Conservation (phyloP, 2,797 vertebrate species). For the Phataginus tricuspis region DNA sequence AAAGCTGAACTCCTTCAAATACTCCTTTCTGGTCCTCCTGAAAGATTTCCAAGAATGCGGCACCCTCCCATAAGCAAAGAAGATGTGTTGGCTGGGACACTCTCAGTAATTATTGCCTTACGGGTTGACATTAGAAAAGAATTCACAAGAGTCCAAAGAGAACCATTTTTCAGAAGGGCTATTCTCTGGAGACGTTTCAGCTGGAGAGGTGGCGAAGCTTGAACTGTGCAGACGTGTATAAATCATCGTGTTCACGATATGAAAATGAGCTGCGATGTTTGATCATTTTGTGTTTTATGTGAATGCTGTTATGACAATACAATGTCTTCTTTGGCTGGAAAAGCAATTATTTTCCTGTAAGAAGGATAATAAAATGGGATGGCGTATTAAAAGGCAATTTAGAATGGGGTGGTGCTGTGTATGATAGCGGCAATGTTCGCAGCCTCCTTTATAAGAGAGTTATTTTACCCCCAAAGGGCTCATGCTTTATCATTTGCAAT, state of each 20-base stretch:
- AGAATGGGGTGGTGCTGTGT: background rate
- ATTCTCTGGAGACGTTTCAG: background rate
- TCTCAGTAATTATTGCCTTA: constrained; percentile 5
- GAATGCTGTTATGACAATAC: background rate
- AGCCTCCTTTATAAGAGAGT: background rate
- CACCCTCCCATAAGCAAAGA: background rate
- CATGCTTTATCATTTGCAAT: background rate
- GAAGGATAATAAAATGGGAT: background rate
- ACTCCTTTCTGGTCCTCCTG: background rate
- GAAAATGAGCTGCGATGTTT: background rate
- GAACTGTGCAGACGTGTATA: background rate
- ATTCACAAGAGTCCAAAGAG: background rate
- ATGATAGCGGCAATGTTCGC: background rate
- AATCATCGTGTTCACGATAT: background rate
- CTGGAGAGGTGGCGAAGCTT: background rate
- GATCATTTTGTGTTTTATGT: background rate
- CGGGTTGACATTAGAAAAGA: background rate
- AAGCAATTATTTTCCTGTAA: background rate
- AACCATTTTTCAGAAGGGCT: background rate
- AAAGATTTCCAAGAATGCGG: background rate
- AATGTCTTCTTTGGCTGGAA: background rate
- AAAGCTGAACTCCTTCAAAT: background rate
- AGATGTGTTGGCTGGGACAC: background rate
- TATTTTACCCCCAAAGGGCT: background rate
- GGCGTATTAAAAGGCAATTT: background rate